Evolutionary conservation across 2,797 vertebrate genomes (phyloP).

Genomic region (Poecilia gillii): DNA sequence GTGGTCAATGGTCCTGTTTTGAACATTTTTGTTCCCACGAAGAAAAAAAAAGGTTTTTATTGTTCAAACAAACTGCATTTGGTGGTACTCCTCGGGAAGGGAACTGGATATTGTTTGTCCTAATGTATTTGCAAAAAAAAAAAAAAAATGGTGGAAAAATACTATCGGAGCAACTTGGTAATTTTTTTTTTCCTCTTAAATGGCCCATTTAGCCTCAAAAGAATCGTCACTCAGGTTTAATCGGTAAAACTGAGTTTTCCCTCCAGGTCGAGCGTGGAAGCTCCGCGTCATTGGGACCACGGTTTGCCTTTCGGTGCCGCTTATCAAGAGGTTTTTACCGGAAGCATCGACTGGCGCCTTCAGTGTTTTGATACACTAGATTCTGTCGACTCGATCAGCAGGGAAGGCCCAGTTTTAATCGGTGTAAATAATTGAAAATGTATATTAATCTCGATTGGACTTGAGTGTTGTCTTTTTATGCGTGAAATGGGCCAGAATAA

Average conservation of each 20-base stretch:
- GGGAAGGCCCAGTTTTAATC: slow-evolving; percentile 37
- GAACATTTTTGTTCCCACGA: slow-evolving; percentile 69
- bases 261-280: slow-evolving; percentile 24
- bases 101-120: slow-evolving; percentile 58
- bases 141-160: slow-evolving; percentile 43
- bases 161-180: slow-evolving; percentile 45
- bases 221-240: slow-evolving; percentile 34
- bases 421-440: slow-evolving; percentile 67
- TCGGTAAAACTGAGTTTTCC: slow-evolving; percentile 38
- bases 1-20: slow-evolving; percentile 79
- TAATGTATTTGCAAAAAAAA: slow-evolving; percentile 45
- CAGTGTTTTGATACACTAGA: slow-evolving; percentile 1
- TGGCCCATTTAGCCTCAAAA: slow-evolving; percentile 49
- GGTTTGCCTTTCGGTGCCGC: slow-evolving; percentile 13
- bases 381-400: slow-evolving; percentile 30
- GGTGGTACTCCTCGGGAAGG: slow-evolving; percentile 66
- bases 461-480: slow-evolving; percentile 25
- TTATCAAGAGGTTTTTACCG: slow-evolving; percentile 16
- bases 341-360: slow-evolving; percentile 17
- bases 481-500: slow-evolving; percentile 47
- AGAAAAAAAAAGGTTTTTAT: slow-evolving; percentile 61
- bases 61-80: slow-evolving; percentile 64
- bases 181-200: slow-evolving; percentile 12
- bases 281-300: slow-evolving; percentile 21
- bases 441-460: slow-evolving; percentile 43